These are phyloP conservation scores for Gadopsis bispinosus DNA, from an alignment of 2,797 vertebrate genomes.

Conservation along the genomic window DNA sequence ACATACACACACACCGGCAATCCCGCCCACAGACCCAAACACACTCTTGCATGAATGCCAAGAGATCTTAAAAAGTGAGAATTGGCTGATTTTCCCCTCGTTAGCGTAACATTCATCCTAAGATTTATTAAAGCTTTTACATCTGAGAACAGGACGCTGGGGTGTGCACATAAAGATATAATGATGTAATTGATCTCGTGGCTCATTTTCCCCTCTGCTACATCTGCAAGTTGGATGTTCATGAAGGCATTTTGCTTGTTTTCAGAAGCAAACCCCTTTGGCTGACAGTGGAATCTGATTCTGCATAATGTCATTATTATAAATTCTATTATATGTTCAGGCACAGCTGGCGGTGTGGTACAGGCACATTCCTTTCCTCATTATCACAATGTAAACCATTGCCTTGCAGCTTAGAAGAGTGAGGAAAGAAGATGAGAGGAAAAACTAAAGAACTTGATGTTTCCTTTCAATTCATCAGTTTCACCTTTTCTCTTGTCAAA, in stretches of 20 bases:
- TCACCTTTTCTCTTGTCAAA: neutral
- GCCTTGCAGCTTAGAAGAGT: neutral
- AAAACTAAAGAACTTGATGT: neutral
- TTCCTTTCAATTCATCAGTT: neutral
- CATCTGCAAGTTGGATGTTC: neutral
- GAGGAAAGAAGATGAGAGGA: neutral
- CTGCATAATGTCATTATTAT: neutral
- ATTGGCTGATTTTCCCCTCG: constrained; percentile 26
- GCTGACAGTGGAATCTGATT: neutral
- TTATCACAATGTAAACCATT: neutral
- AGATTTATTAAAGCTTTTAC: constrained; percentile 39
- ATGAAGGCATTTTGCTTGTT: neutral
- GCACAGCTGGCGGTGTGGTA: neutral
- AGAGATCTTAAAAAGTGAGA: constrained; percentile 32
- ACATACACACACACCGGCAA: constrained; percentile 30
- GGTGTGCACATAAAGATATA: neutral
- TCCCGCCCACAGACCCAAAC: constrained; percentile 21
- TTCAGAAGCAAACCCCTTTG: neutral
- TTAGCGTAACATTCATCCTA: constrained; percentile 43
- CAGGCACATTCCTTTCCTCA: neutral
- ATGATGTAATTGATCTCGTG: constrained; percentile 32
- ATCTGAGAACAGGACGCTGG: constrained; percentile 13
- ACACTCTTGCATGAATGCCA: constrained; percentile 12
- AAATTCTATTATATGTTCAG: neutral
- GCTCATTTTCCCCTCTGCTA: constrained; percentile 3